Conservation (phyloP, 2,797 vertebrate genomes). For the Eospalax fontanierii region DNA sequence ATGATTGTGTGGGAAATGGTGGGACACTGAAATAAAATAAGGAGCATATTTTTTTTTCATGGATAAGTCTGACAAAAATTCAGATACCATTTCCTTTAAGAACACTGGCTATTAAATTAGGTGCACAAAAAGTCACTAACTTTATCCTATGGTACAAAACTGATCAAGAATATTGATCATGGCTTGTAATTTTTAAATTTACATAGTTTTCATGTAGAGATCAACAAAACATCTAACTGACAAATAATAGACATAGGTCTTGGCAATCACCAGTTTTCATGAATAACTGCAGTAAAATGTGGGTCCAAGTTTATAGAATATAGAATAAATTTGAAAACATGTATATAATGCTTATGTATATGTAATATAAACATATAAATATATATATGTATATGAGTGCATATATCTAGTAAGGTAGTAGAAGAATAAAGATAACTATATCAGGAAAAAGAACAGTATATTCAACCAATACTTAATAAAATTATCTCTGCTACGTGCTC, state of each 20-base stretch:
- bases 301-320: background rate
- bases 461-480: background rate
- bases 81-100: background rate
- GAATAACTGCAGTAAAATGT: background rate
- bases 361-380: too few relatives aligned
- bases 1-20: background rate
- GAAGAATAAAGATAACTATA: background rate
- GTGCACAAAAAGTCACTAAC: conserved; percentile 29
- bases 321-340: background rate
- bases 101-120: background rate
- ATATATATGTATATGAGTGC: too few relatives aligned
- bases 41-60: background rate
- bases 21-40: conserved; percentile 46
- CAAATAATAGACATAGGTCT: too few relatives aligned
- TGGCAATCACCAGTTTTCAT: too few relatives aligned
- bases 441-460: background rate
- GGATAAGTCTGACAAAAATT: too few relatives aligned
- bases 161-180: conserved; percentile 10
- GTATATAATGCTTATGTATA: too few relatives aligned
- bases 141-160: conserved; percentile 29
- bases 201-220: too few relatives aligned
- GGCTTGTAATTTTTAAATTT: too few relatives aligned
- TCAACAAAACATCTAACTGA: too few relatives aligned
- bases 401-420: background rate
- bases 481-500: background rate